Evolutionary conservation across 2,797 vertebrate genomes (phyloP), one percentile per base, ranked within the genome.

Genomic region (Tragelaphus eurycerus): DNA sequence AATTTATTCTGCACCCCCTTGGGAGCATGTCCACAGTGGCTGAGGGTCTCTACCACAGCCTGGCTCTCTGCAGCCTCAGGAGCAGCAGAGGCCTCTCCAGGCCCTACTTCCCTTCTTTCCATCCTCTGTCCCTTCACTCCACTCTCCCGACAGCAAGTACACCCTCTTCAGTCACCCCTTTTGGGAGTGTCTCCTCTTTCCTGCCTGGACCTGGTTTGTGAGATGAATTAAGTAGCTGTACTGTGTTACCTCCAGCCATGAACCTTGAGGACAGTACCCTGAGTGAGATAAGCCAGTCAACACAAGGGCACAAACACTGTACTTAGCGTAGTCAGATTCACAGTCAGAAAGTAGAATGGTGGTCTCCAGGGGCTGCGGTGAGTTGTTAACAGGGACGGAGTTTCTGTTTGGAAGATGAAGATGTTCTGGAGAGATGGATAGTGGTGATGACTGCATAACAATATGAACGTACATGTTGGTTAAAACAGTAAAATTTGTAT

Each of bases 381-480:
- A 10, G 29, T 5, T 16, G 14, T 14, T 48, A 0, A 1, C 0
- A 4, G 71, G 48, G 29, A 79, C 0, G 0, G 43, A 59, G 34
- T 7, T 60, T 87, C 76, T 3, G 8, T 83, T 48, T 14, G 9
- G 19, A 83, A 83, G 43, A 43, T 31, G 55, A 79, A 38, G 16
- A 48, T 17, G 8, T 76, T 81, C 81, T 17, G 4, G 64, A 81
- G 54, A 59, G 17, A 71, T 38, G 64, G 7, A 82, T 1, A 34
- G 50, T 23, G 76, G 11, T 3, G 2, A 59, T 1, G 10, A 5
- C 0, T 16, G 52, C 7, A 34, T 0, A 17, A 7, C 25, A 7
- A 17, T 4, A 50, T 38, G 23, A 29, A 14, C 1, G 3, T 17
- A n/a, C 14, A 25, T 34, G 3, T 5, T 25, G 59, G 38, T 48